A percentile compares a stretch with the other conserved stretches of the same genome.
phyloP scores from a whole-genome alignment of 2,797 vertebrate species.

The Kryptolebias ocellatus region DNA sequence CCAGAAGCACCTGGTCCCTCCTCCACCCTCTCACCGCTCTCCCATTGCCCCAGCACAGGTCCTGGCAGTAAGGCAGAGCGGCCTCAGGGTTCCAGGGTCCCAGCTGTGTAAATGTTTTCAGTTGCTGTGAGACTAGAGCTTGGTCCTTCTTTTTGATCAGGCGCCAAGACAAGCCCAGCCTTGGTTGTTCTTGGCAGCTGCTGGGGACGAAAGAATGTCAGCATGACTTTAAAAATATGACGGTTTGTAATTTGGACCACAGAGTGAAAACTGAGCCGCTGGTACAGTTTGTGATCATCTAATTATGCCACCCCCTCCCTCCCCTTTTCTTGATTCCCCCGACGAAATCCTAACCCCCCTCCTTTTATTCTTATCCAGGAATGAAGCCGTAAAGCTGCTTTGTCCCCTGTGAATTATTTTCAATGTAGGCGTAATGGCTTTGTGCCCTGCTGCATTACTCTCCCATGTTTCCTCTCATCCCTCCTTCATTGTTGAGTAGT shows the following conservation, averaged over 20 bases:
- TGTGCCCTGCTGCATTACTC: slow-evolving; percentile 70
- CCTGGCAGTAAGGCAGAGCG: slow-evolving; percentile 82
- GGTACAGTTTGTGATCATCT: slow-evolving; percentile 89
- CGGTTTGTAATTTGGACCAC: slow-evolving; percentile 91
- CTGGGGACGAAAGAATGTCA: slow-evolving; percentile 93
- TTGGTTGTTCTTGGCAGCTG: slow-evolving; percentile 95
- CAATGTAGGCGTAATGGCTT: slow-evolving; percentile 75
- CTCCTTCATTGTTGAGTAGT: slow-evolving; percentile 59
- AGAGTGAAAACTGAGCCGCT: slow-evolving; percentile 89
- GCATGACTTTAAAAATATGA: slow-evolving; percentile 95
- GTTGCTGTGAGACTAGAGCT: slow-evolving; percentile 93
- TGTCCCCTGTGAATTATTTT: slow-evolving; percentile 78
- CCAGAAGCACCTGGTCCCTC: slow-evolving; percentile 70
- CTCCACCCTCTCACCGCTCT: slow-evolving; percentile 6
- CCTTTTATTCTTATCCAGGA: slow-evolving; percentile 86
- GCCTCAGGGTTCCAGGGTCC: slow-evolving; percentile 88
- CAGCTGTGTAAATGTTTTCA: slow-evolving; percentile 99
- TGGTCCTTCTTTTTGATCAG: slow-evolving; percentile 90
- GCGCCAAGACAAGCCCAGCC: slow-evolving; percentile 93
- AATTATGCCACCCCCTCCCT: slow-evolving; percentile 80
- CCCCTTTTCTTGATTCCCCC: slow-evolving; percentile 48
- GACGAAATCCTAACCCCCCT: slow-evolving; percentile 64
- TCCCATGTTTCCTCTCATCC: slow-evolving; percentile 65
- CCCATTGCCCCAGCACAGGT: slow-evolving; percentile 56
- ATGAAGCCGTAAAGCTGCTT: slow-evolving; percentile 78